Percentiles rank a stretch among this genome's conserved stretches.
These are phyloP conservation scores for Danaus chrysippus DNA, from an alignment of 2,888 invertebrate species.

Conservation along the genomic window DNA sequence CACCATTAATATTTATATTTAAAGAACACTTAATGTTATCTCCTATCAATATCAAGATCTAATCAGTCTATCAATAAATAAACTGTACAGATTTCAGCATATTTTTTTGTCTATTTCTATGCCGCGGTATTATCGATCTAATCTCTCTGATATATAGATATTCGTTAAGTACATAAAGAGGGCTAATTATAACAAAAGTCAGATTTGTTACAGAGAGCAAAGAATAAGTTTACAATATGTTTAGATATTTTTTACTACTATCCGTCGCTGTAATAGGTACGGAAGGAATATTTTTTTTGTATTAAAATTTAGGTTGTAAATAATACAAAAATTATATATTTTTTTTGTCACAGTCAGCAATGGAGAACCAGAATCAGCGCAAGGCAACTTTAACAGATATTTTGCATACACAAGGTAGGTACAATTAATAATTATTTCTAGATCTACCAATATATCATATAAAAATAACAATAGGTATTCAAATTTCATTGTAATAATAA, in stretches of 20 bases:
- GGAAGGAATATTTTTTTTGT: constrained; percentile 13
- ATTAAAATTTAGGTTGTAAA: not conserved
- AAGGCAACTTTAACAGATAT: constrained; percentile 36
- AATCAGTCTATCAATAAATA: constrained; percentile 10
- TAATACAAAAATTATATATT: not conserved
- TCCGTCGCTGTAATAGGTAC: constrained; percentile 38
- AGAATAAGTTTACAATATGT: constrained; percentile 28
- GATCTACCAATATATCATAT: too few relatives aligned
- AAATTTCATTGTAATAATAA: too few relatives aligned
- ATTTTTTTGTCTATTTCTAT: constrained; percentile 21
- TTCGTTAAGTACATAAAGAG: constrained; percentile 25
- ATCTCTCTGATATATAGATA: constrained; percentile 22
- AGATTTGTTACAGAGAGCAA: constrained; percentile 10
- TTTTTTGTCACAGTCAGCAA: constrained; percentile 21
- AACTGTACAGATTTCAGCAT: constrained; percentile 19
- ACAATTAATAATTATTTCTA: not conserved
- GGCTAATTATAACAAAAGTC: constrained; percentile 10
- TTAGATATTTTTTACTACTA: constrained; percentile 31
- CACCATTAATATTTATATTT: not conserved
- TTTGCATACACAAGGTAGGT: constrained; percentile 40
- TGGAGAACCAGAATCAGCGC: constrained; percentile 17
- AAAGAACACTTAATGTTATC: not conserved
- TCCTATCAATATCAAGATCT: constrained; percentile 14
- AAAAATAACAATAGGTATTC: too few relatives aligned
- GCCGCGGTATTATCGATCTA: constrained; percentile 25